A percentile compares a stretch with the other conserved stretches of the same genome.
These are phyloP conservation scores for Petrocephalus sullivani DNA, from an alignment of 2,797 vertebrate genomes.

Conservation along the genomic window DNA sequence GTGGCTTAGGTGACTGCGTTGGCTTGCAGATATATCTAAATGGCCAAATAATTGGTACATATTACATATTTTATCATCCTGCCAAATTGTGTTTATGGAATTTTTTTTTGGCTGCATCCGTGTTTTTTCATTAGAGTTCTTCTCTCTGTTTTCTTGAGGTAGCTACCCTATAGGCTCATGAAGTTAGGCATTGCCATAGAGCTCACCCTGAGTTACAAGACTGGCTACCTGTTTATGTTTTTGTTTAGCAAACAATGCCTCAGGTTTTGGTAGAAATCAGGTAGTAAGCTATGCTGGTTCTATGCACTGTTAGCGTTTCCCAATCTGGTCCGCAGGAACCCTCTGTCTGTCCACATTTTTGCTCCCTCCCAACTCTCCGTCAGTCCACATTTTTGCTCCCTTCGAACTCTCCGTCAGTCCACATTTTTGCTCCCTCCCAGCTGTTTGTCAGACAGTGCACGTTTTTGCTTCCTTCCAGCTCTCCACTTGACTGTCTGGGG, in stretches of 20 bases:
- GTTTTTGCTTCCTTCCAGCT: not conserved
- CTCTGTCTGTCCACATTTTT: not conserved
- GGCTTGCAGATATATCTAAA: not conserved
- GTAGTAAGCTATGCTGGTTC: not conserved
- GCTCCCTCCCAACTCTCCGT: not conserved
- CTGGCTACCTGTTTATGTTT: not conserved
- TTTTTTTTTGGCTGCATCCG: not conserved
- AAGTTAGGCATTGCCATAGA: not conserved
- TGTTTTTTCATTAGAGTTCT: not conserved
- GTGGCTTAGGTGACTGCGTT: not conserved
- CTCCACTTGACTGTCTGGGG: not conserved
- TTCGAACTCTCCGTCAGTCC: not conserved
- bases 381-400: not conserved
- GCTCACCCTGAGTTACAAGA: not conserved
- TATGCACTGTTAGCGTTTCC: not conserved
- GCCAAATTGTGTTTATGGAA: not conserved
- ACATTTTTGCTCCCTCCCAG: not conserved
- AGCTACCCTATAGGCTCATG: not conserved
- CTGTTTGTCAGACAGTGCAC: not conserved
- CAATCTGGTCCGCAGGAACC: not conserved
- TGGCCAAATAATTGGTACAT: not conserved
- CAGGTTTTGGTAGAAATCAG: not conserved
- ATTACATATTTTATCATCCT: slow-evolving; percentile 6
- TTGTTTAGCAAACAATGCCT: not conserved
- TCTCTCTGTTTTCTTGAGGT: not conserved